Conservation (phyloP, 2,113 vertebrate species). For the Sprattus sprattus region DNA sequence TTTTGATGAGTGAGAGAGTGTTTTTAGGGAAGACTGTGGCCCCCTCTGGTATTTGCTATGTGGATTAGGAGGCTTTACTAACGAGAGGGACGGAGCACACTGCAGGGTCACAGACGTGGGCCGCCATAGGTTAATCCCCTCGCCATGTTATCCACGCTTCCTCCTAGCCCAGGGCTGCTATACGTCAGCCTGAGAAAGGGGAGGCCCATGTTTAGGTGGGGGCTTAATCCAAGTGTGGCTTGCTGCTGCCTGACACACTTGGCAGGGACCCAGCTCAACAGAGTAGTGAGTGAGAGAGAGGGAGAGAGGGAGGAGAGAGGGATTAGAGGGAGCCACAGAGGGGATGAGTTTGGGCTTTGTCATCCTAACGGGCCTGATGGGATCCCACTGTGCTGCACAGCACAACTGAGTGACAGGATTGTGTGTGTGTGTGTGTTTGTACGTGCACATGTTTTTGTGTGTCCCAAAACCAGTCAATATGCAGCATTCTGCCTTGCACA, state of each 20-base stretch:
- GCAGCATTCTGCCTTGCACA: background rate
- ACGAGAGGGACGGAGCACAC: background rate
- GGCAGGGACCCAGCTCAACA: constrained; percentile 23
- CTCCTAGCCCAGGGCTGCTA: background rate
- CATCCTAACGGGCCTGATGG: constrained; percentile 16
- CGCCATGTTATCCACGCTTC: background rate
- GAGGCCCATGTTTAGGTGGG: background rate
- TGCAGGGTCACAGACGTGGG: background rate
- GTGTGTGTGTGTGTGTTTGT: background rate
- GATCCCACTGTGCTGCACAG: background rate
- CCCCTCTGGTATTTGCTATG: background rate
- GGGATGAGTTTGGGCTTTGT: constrained; percentile 40
- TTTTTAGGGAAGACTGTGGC: background rate
- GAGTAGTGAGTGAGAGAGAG: background rate
- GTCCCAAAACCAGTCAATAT: background rate
- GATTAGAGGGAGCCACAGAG: constrained; percentile 31
- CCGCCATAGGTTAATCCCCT: background rate
- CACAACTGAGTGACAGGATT: background rate
- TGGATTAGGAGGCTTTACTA: background rate
- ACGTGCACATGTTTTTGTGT: background rate
- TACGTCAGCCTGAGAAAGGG: background rate
- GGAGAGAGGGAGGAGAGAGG: constrained; percentile 14
- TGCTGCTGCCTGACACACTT: constrained; percentile 44
- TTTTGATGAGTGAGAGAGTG: background rate
- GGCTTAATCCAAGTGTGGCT: constrained; percentile 14